Percentiles rank a stretch among this genome's conserved stretches.
Conservation (phyloP, 2,888 invertebrate genomes). For the Leptarthrus brevirostris region DNA sequence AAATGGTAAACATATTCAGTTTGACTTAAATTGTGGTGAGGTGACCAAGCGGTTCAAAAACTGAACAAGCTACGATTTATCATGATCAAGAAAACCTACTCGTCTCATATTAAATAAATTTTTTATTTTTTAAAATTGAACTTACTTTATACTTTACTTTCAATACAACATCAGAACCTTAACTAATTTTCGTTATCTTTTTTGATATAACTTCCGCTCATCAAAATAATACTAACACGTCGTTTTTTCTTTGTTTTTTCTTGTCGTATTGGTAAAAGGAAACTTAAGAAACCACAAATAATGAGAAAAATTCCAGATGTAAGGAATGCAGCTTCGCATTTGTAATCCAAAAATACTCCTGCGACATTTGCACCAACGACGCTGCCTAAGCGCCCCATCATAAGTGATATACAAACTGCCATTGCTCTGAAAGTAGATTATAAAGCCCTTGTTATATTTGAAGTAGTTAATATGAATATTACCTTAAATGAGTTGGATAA, state of each 20-base stretch:
- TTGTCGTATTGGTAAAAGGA: constrained; percentile 57
- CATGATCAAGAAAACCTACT: too few species aligned
- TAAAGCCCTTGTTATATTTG: not conserved
- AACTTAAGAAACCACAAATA: constrained; percentile 58
- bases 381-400: constrained; percentile 68
- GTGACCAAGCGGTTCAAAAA: too few species aligned
- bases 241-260: not conserved
- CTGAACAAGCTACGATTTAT: too few species aligned
- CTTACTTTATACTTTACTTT: too few species aligned
- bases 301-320: constrained; percentile 58
- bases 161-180: too few species aligned
- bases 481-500: constrained; percentile 64
- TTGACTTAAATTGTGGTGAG: too few species aligned
- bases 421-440: constrained; percentile 63
- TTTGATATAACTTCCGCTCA: constrained; percentile 9
- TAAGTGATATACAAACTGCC: constrained; percentile 69
- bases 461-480: constrained; percentile 16
- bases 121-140: too few species aligned
- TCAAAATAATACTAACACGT: not conserved
- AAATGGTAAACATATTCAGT: too few species aligned
- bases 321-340: constrained; percentile 60
- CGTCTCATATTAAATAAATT: too few species aligned
- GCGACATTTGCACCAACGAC: constrained; percentile 52
- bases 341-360: not conserved
- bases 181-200: too few species aligned